Percentiles rank a stretch among this genome's conserved stretches.
These are phyloP conservation scores for Manis pentadactyla DNA, from an alignment of 2,797 vertebrate species.

Conservation along the genomic window DNA sequence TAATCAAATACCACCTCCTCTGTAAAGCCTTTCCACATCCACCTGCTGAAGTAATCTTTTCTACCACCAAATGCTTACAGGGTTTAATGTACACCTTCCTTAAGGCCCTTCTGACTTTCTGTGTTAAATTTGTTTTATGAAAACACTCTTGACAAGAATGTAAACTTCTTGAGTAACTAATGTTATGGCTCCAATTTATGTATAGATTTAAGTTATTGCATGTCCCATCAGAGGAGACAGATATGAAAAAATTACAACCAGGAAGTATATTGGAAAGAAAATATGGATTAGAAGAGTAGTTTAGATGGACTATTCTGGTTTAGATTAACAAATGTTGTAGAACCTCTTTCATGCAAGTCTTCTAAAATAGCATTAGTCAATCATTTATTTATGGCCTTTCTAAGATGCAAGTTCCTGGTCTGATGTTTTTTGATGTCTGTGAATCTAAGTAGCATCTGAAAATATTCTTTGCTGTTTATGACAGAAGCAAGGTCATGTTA, in stretches of 20 bases:
- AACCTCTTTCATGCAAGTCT: background rate
- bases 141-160: background rate
- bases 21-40: background rate
- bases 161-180: background rate
- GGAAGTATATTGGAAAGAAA: background rate
- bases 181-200: background rate
- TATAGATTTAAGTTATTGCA: background rate
- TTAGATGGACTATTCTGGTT: background rate
- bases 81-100: background rate
- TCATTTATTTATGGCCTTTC: background rate
- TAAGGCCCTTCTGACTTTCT: background rate
- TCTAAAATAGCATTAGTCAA: background rate
- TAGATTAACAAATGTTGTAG: background rate
- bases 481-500: background rate
- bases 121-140: background rate
- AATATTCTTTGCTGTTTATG: background rate
- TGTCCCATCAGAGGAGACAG: background rate
- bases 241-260: background rate
- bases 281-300: background rate
- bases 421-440: background rate
- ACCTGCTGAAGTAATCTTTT: background rate
- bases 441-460: slow-evolving; percentile 3
- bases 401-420: background rate
- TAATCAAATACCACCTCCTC: background rate
- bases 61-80: background rate